phyloP scores from a whole-genome alignment of 2,797 vertebrate species.

The Melanotaenia pygmaea region DNA sequence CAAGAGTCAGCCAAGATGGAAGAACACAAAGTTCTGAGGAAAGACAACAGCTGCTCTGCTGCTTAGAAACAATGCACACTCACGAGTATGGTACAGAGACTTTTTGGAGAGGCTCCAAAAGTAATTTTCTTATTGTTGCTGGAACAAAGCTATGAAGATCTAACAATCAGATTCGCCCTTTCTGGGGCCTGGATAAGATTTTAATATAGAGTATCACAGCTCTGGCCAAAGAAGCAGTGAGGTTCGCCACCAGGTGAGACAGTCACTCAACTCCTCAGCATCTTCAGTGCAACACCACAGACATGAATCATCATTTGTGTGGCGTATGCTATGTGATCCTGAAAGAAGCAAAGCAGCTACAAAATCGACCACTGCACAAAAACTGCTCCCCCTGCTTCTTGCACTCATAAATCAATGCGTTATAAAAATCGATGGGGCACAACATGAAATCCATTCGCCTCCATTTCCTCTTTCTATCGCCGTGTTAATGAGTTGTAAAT shows the following conservation, averaged over 20 bases:
- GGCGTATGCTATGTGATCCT: conserved; percentile 7
- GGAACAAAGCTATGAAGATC: conserved; percentile 25
- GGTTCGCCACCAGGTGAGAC: conserved; percentile 64
- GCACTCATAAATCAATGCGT: conserved; percentile 55
- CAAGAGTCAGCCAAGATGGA: conserved; percentile 57
- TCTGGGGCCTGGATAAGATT: conserved; percentile 28
- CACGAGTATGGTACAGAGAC: background rate
- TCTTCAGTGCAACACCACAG: conserved; percentile 32
- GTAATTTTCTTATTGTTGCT: conserved; percentile 27
- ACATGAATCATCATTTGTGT: conserved; percentile 50
- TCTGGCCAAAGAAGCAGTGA: conserved; percentile 14
- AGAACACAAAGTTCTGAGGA: conserved; percentile 60
- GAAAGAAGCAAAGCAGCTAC: conserved; percentile 31
- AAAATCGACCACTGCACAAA: conserved; percentile 23
- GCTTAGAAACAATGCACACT: conserved; percentile 30
- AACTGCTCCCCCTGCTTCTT: conserved; percentile 19
- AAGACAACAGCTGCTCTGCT: conserved; percentile 56
- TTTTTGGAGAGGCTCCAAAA: conserved; percentile 13
- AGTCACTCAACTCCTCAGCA: conserved; percentile 48
- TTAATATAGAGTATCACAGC: conserved; percentile 21
- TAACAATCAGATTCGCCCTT: conserved; percentile 20
- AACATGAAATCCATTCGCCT: conserved; percentile 49
- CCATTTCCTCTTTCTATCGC: conserved; percentile 52
- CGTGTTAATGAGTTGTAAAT: conserved; percentile 66
- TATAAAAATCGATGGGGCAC: conserved; percentile 46